Percentiles rank a stretch among this genome's conserved stretches.
These are phyloP conservation scores for Laothoe populi DNA, from an alignment of 2,888 invertebrate species.

Conservation along the genomic window DNA sequence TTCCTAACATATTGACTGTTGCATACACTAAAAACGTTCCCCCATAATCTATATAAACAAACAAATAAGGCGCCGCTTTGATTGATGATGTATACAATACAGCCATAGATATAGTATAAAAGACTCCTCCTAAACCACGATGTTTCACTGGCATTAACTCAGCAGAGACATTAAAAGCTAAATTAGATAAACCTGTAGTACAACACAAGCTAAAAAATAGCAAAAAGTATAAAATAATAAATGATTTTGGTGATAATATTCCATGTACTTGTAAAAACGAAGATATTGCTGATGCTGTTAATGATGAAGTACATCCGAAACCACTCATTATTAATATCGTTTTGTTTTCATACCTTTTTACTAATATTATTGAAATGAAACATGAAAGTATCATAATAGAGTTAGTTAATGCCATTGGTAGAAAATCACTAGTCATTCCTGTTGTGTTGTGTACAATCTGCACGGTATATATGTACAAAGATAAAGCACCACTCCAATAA, in stretches of 20 bases:
- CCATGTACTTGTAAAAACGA: slow-evolving; percentile 31
- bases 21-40: slow-evolving; percentile 37
- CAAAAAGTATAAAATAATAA: slow-evolving; percentile 33
- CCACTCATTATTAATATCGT: slow-evolving; percentile 32
- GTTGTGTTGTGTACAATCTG: slow-evolving; percentile 36
- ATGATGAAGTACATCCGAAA: slow-evolving; percentile 28
- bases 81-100: slow-evolving; percentile 32
- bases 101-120: slow-evolving; percentile 36
- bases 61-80: slow-evolving; percentile 38
- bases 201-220: slow-evolving; percentile 33
- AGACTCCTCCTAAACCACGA: slow-evolving; percentile 37
- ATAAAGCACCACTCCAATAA: slow-evolving; percentile 39
- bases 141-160: slow-evolving; percentile 42
- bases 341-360: slow-evolving; percentile 37
- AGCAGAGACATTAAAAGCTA: slow-evolving; percentile 33
- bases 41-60: slow-evolving; percentile 35
- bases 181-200: slow-evolving; percentile 32
- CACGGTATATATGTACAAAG: slow-evolving; percentile 36
- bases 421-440: slow-evolving; percentile 32
- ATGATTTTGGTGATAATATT: slow-evolving; percentile 33
- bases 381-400: slow-evolving; percentile 31
- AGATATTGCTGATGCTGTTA: slow-evolving; percentile 28
- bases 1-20: slow-evolving; percentile 31
- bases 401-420: slow-evolving; percentile 30
- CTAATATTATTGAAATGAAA: slow-evolving; percentile 28